Evolutionary conservation across 1,140 invertebrate species (phyloP).

Genomic region (Halictus rubicundus): DNA sequence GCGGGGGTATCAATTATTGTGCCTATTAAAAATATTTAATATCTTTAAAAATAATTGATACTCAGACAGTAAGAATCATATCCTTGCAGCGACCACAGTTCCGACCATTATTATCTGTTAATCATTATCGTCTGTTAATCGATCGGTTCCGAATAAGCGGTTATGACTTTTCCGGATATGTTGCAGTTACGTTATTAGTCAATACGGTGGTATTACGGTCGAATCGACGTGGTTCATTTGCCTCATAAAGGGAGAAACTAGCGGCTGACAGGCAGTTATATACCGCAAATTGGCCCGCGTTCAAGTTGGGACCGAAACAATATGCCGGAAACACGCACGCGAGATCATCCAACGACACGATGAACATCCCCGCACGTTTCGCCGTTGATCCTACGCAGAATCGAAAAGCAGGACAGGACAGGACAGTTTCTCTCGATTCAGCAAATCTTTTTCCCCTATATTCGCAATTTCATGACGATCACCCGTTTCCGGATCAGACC

Average conservation of each 20-base stretch:
- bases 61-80: no score
- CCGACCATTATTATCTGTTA: background rate
- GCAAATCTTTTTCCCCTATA: background rate
- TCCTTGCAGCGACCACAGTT: no score
- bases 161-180: background rate
- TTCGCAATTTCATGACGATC: background rate
- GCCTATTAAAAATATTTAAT: no score
- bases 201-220: background rate
- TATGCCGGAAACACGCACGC: conserved; percentile 32
- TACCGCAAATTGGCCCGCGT: conserved; percentile 56
- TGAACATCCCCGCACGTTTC: background rate
- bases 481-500: background rate
- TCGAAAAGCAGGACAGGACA: no score
- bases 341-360: conserved; percentile 32
- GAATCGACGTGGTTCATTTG: conserved; percentile 46
- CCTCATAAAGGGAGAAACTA: conserved; percentile 54
- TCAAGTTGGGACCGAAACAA: conserved; percentile 54
- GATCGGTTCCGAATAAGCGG: background rate
- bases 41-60: no score
- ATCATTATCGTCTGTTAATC: background rate
- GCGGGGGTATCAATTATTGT: no score
- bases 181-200: background rate
- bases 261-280: conserved; percentile 50
- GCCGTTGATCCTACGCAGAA: background rate
- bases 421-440: background rate